Percentiles rank a stretch among this genome's conserved stretches.
Conservation (phyloP, 2,888 invertebrate genomes). For the Linnaemya tessellans region DNA sequence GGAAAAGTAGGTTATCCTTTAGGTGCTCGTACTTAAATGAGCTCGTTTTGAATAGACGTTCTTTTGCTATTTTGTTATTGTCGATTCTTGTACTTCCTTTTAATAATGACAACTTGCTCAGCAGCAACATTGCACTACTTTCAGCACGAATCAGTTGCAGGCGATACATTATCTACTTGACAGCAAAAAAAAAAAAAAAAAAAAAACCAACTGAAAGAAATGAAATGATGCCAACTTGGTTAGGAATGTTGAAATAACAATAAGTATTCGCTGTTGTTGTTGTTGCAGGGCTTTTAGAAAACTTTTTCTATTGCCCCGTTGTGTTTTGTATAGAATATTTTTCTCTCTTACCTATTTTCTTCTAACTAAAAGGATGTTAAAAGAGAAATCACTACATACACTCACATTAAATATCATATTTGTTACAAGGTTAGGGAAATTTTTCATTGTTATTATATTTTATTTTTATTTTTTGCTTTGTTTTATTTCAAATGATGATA, state of each 20-base stretch:
- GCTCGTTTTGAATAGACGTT: constrained; percentile 8
- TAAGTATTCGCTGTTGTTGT: constrained; percentile 37
- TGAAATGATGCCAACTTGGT: constrained; percentile 59
- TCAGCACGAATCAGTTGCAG: constrained; percentile 7
- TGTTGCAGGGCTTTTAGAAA: constrained; percentile 9
- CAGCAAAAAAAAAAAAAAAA: not conserved
- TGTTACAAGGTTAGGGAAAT: constrained; percentile 59
- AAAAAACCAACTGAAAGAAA: constrained; percentile 15
- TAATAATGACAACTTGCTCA: constrained; percentile 27
- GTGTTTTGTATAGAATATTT: not conserved
- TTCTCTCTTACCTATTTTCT: not conserved
- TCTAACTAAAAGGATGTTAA: constrained; percentile 46
- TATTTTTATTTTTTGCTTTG: not conserved
- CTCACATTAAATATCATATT: constrained; percentile 44
- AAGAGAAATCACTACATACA: not conserved
- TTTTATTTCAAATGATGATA: constrained; percentile 5
- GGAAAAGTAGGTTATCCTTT: constrained; percentile 32
- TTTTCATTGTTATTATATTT: not conserved
- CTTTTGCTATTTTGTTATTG: constrained; percentile 20
- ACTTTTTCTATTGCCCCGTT: not conserved
- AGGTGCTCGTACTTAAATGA: constrained; percentile 18
- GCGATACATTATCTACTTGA: not conserved
- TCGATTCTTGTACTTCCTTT: constrained; percentile 35
- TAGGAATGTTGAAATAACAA: constrained; percentile 49
- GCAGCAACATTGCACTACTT: constrained; percentile 34